Base-by-base conservation (phyloP, 2,888 invertebrate species). In the Palloptera scutellata region DNA sequence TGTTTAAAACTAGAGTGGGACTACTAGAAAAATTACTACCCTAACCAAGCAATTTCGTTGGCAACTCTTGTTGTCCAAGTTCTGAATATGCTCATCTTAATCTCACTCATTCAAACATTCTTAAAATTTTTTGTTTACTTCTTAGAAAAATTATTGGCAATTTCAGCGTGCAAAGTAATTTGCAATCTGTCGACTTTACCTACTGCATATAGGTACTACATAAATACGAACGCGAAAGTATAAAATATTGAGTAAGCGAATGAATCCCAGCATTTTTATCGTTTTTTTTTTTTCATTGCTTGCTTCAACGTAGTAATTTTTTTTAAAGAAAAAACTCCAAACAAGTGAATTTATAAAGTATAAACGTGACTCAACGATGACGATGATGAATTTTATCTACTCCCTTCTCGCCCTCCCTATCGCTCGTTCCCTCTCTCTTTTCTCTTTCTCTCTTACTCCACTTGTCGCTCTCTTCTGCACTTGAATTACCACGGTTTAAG, bases 341-440 rank as follows among this genome's bases (percentile, higher is more conserved):
- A 64, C 64, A 64, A 66, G 69, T 64, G 66, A 66, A 64, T 69
- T 70, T 70, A 68, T 71, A 66, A 55, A 71, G 67, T 67, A 64
- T 68, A 72, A 74, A 74, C 75, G 75, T 75, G 75, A 73, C 75
- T 75, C 70, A 72, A 70, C 68, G 30, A 30, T 30, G 30, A 30
- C 6, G 48, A 48, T 48, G 48, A 48, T 30, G 30, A 30, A 30
- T 2, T 30, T 30, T 30, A 4, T 6, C 30, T 2, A 30, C 30
- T 30, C 30, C 30, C 30, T 30, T 30, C 30, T 30, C 30, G 3
- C 30, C 30, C 30, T 6, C 30, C 30, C 30, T 6, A n/a, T 6
- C 30, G 3, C 30, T 30, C 30, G 3, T 6, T 30, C 30, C 6
- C 2, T 30, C 30, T 30, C 30, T 30, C 30, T 30, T 6, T 30